These are phyloP conservation scores for Nerophis lumbriciformis DNA, from an alignment of 2,113 vertebrate species.

Conservation along the genomic window DNA sequence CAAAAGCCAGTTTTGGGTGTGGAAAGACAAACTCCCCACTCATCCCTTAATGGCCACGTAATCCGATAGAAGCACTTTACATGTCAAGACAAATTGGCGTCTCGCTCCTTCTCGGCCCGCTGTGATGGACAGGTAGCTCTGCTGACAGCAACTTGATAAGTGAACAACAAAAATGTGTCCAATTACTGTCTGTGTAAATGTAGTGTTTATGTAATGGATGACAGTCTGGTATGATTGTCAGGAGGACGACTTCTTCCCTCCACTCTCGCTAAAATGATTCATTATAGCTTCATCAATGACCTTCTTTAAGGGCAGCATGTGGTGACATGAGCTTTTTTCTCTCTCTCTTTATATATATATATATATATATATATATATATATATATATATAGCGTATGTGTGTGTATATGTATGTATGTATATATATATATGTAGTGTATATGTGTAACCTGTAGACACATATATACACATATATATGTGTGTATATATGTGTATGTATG, in stretches of 20 bases:
- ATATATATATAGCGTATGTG: too few species aligned
- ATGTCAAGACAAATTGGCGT: constrained; percentile 56
- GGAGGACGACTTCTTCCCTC: constrained; percentile 7
- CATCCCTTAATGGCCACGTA: constrained; percentile 49
- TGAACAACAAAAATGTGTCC: constrained; percentile 23
- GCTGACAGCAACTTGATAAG: constrained; percentile 33
- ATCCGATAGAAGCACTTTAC: constrained; percentile 56
- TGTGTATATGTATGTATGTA: too few species aligned
- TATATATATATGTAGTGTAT: too few species aligned
- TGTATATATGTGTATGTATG: too few species aligned
- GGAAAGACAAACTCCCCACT: constrained; percentile 33
- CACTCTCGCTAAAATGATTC: constrained; percentile 30
- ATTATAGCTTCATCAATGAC: constrained; percentile 34
- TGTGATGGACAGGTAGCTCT: constrained; percentile 36
- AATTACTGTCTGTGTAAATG: constrained; percentile 27
- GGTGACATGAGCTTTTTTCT: constrained; percentile 7
- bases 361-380: too few species aligned
- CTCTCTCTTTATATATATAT: neutral
- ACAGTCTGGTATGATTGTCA: neutral
- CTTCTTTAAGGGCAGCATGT: constrained; percentile 4
- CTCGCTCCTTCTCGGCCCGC: constrained; percentile 12
- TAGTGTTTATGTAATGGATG: too few species aligned
- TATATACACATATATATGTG: too few species aligned
- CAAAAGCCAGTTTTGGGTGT: constrained; percentile 23
- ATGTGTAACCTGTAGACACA: too few species aligned